Conservation (phyloP, 2,797 vertebrate genomes). For the Steatocranus sp. region DNA sequence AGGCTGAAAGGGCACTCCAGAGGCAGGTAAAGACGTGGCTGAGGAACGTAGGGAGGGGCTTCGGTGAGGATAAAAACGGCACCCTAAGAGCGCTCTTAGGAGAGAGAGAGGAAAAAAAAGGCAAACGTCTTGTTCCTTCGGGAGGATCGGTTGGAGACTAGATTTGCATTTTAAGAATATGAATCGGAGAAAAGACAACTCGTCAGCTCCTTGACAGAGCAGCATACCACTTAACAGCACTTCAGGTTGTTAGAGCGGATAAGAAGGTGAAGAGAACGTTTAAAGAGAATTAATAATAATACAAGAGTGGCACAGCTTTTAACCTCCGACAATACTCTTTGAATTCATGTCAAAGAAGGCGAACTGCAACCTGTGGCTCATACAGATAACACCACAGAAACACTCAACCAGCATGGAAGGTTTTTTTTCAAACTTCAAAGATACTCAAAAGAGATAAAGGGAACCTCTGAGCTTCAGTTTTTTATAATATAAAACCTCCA, state of each 20-base stretch:
- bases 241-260: not conserved
- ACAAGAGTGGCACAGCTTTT: not conserved
- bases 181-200: not conserved
- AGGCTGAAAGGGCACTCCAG: constrained; percentile 32
- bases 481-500: not conserved
- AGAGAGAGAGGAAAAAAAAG: not conserved
- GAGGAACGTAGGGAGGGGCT: constrained; percentile 1
- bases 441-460: not conserved
- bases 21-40: constrained; percentile 18
- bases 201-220: not conserved
- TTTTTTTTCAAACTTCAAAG: not conserved
- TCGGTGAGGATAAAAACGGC: not conserved
- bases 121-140: not conserved
- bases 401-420: not conserved
- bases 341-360: not conserved
- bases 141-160: not conserved
- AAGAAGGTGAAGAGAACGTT: not conserved
- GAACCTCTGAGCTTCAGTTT: not conserved
- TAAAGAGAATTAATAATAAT: not conserved
- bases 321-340: not conserved
- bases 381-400: not conserved
- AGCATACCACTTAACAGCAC: not conserved
- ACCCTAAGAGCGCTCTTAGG: not conserved
- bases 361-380: not conserved
- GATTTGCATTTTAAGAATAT: not conserved